Conservation (phyloP, 1,140 invertebrate genomes). For the Drosophila subpulchrella region DNA sequence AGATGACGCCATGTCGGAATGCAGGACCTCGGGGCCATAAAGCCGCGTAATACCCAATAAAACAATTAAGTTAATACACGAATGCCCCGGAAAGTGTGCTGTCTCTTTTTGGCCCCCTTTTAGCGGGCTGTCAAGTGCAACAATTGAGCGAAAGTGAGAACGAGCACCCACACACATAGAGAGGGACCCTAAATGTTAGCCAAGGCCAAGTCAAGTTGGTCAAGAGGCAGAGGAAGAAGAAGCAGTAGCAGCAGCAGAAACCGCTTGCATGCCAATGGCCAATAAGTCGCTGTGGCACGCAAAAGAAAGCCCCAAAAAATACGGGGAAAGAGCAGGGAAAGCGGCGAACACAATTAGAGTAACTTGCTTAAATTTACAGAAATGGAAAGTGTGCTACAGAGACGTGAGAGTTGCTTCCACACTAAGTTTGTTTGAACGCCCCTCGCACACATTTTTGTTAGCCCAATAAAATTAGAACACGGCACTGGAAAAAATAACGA, state of each 20-base stretch:
- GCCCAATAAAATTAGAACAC: constrained; percentile 63
- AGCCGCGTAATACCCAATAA: constrained; percentile 44
- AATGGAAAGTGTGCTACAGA: constrained; percentile 58
- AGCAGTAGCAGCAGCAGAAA: constrained; percentile 19
- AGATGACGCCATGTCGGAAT: constrained; percentile 30
- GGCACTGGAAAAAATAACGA: constrained; percentile 12
- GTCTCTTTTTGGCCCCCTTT: neutral
- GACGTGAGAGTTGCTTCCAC: constrained; percentile 47
- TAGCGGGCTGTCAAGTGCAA: constrained; percentile 56
- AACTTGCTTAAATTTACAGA: constrained; percentile 53
- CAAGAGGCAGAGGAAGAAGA: constrained; percentile 33
- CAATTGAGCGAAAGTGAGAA: constrained; percentile 52
- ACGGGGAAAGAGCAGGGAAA: constrained; percentile 6
- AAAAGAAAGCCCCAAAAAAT: constrained; percentile 48
- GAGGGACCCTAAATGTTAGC: constrained; percentile 26
- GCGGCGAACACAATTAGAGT: constrained; percentile 54
- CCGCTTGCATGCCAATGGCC: constrained; percentile 75
- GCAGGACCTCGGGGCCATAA: constrained; percentile 32
- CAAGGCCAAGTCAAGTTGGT: constrained; percentile 70
- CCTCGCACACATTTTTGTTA: constrained; percentile 28
- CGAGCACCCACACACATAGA: constrained; percentile 5
- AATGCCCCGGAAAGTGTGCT: constrained; percentile 27
- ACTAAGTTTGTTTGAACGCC: constrained; percentile 49
- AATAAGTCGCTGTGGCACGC: constrained; percentile 73
- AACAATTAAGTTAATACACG: constrained; percentile 51